These are phyloP conservation scores for Probosciger aterrimus DNA, from an alignment of 2,113 vertebrate genomes.

Conservation along the genomic window DNA sequence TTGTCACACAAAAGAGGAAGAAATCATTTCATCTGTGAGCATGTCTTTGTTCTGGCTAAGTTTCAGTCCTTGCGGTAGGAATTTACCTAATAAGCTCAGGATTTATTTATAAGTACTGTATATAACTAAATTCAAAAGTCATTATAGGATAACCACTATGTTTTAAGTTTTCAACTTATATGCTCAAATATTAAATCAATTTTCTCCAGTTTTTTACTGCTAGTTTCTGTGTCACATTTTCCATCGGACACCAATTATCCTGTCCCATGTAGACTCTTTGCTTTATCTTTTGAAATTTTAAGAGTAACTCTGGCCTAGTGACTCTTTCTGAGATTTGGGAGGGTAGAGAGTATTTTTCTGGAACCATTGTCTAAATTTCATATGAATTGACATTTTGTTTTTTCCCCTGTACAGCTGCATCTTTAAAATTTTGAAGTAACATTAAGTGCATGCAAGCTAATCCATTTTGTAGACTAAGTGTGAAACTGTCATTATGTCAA, in stretches of 20 bases:
- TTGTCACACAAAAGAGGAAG: background rate
- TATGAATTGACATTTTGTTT: background rate
- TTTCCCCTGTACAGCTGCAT: background rate
- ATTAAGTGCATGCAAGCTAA: rapidly evolving
- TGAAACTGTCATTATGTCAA: background rate
- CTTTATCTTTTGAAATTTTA: background rate
- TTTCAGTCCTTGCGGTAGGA: background rate
- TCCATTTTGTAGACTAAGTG: background rate
- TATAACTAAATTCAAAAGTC: background rate
- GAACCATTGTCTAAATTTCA: background rate
- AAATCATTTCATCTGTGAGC: background rate
- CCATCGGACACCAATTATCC: background rate
- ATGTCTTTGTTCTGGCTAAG: background rate
- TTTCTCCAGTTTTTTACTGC: background rate
- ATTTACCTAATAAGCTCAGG: background rate
- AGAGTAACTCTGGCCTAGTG: background rate
- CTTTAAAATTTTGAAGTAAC: background rate
- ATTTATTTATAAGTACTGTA: background rate
- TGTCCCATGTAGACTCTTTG: background rate
- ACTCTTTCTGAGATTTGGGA: background rate
- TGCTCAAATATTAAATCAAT: background rate
- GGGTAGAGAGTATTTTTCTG: background rate
- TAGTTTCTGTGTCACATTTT: background rate
- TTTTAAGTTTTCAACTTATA: background rate
- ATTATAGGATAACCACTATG: background rate